Evolutionary conservation across 2,888 invertebrate genomes (phyloP), one percentile per base, ranked within the genome.

Genomic region (Xestia ashworthii): DNA sequence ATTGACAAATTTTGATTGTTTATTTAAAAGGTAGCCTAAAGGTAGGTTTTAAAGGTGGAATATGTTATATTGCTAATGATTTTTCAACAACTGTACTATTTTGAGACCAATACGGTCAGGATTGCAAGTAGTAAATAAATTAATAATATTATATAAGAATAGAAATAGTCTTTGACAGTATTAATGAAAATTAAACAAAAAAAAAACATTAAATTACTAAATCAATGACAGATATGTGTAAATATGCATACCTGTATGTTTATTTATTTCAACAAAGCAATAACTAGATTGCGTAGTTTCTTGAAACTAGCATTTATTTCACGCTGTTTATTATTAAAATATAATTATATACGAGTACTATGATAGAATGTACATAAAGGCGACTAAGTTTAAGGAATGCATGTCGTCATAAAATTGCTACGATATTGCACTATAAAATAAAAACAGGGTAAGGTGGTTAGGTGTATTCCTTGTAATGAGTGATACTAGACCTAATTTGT

Each of bases 201-300:
- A 46, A 41, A 0, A 50, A n/a, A 77, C 8, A 53, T 69, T 46
- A 25, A 25, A 62, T 69, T 19, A 44, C 60, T n/a, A 8, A 19
- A 46, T 32, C 14, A 71, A 65, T 14, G 2, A 78, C 22, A 55
- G 55, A 64, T 60, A 48, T 64, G n/a, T 65, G 64, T 3, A 32
- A 76, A 32, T 41, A 71, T 64, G 50, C 22, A 64, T 41, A 55
- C 3, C n/a, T 32, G 44, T 41, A 67, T 67, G 16, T 67, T 44
- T 71, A 65, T 71, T 48, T 58, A 72, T 78, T 79, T n/a, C 48
- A 44, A 50, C 48, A 72, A 55, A 55, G 41, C 41, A 79, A 58
- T 71, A 55, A 79, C 64, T 41, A 44, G 12, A 80, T 80, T 80
- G 81, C 80, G 22, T 19, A 74, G 68, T 65, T 65, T 74, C 44